Evolutionary conservation across 2,888 invertebrate genomes (phyloP), one percentile per base, ranked within the genome.

Genomic region (Dicyrtomina minuta): DNA sequence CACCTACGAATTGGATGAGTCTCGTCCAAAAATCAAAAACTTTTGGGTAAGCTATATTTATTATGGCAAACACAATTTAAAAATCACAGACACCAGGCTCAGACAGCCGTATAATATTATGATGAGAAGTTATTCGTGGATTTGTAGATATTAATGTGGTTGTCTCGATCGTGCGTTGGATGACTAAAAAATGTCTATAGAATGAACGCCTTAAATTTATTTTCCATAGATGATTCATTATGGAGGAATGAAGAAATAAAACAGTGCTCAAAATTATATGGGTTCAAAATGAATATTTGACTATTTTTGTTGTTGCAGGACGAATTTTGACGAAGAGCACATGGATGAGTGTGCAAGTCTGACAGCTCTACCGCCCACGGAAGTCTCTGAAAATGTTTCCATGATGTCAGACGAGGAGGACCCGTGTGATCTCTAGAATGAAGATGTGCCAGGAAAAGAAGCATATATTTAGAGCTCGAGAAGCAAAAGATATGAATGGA

Each of bases 321-420:
- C 62, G 20, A 24, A 66, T 2, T 65, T 70, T 12, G 75, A 74
- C 12, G 71, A 72, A 13, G 74, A 75, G 49, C 72, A 73, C 51
- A 74, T 75, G 72, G 74, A 74, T 39, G 74, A 75, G 39, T 74
- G 75, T 44, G 70, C 70, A 12, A 74, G 74, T 60, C 44, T 73
- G 3, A 72, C 73, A 66, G 75, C 75, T 26, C 58, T 74, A n/a
- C 75, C 75, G 8, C 74, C 75, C 1, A 71, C 75, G n/a, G 66
- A 66, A 66, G 66, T 53, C 15, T 73, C 73, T 13, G 73, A 72
- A 24, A 73, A 75, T 46, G 71, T 71, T 26, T 69, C 75, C 2
- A 70, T 75, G 71, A 71, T 73, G 69, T 75, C 75, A 15, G 73
- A 73, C 8, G 73, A 68, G 17, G 73, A 70, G 56, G 66, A 68